Conservation (phyloP, 1,140 invertebrate species). For the Ditylenchus dipsaci region DNA sequence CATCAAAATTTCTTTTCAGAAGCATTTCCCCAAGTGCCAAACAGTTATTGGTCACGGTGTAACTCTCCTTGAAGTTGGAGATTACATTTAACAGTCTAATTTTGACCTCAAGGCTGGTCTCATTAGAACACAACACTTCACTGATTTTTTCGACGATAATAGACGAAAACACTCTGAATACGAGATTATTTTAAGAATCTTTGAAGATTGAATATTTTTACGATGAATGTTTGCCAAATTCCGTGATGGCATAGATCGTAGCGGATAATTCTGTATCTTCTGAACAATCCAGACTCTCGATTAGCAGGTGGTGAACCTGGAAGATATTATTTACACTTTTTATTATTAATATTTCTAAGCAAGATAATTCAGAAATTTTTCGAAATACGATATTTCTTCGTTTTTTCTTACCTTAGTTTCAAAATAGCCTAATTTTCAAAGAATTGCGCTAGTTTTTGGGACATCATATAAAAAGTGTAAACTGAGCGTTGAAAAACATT, state of each 20-base stretch:
- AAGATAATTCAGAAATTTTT: no score
- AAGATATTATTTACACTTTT: slow-evolving; percentile 1
- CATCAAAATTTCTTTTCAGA: slow-evolving; percentile 7
- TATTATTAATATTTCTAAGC: no score
- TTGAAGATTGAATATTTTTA: slow-evolving; percentile 23
- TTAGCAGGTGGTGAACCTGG: slow-evolving; percentile 41
- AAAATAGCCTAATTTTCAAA: no score
- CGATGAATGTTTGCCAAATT: slow-evolving; percentile 34
- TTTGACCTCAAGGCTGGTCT: slow-evolving; percentile 24
- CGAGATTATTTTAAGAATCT: background rate
- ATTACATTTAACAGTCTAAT: slow-evolving; percentile 33
- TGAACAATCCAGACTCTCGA: slow-evolving; percentile 38
- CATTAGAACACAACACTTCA: slow-evolving; percentile 31
- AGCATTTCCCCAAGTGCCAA: slow-evolving; percentile 22
- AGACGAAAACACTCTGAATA: slow-evolving; percentile 34
- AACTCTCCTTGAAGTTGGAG: slow-evolving; percentile 28
- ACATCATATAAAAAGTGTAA: no score
- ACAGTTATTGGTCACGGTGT: slow-evolving; percentile 32
- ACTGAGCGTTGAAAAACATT: no score
- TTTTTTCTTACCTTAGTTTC: no score
- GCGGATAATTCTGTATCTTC: slow-evolving; percentile 37
- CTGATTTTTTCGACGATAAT: slow-evolving; percentile 41
- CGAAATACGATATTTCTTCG: no score
- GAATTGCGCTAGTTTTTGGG: no score
- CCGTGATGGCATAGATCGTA: slow-evolving; percentile 32